A percentile compares a stretch with the other conserved stretches of the same genome.
These are phyloP conservation scores for Diarsia brunnea DNA, from an alignment of 2,888 invertebrate genomes.

Conservation along the genomic window DNA sequence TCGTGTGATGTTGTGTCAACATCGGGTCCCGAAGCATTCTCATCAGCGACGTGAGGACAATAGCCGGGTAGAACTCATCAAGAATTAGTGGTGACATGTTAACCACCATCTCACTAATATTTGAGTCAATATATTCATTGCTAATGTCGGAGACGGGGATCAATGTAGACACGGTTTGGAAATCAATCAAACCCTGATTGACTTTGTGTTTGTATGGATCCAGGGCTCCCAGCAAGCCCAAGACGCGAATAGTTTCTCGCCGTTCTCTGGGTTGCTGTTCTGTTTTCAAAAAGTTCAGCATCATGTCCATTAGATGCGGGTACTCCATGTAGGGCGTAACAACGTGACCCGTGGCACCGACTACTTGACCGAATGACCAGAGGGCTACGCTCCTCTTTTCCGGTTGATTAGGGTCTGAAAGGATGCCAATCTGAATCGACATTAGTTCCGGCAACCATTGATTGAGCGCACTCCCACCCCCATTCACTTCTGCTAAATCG, in stretches of 20 bases:
- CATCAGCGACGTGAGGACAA: constrained; percentile 98
- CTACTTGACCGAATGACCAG: constrained; percentile 98
- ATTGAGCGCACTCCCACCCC: constrained; percentile 96
- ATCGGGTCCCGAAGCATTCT: constrained; percentile 98
- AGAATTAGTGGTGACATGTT: constrained; percentile 96
- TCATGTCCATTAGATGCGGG: constrained; percentile 97
- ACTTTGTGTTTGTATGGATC: constrained; percentile 99
- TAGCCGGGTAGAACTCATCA: constrained; percentile 99
- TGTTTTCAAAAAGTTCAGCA: constrained; percentile 98
- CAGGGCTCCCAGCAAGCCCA: constrained; percentile 98
- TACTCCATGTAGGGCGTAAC: constrained; percentile 98
- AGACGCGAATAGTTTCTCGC: constrained; percentile 97
- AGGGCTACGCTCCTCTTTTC: constrained; percentile 98
- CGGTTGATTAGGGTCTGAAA: constrained; percentile 98
- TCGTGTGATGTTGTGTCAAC: constrained; percentile 97
- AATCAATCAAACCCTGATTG: constrained; percentile 97
- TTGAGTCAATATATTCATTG: constrained; percentile 90
- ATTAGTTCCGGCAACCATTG: constrained; percentile 97
- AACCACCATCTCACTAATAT: constrained; percentile 98
- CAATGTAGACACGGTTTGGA: constrained; percentile 94
- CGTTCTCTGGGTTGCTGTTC: constrained; percentile 97
- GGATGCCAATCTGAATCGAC: constrained; percentile 97
- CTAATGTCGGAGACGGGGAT: constrained; percentile 94
- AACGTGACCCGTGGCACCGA: constrained; percentile 98
- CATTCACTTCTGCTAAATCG: constrained; percentile 97